phyloP scores from a whole-genome alignment of 2,888 invertebrate genomes.

The Thalpophila matura region DNA sequence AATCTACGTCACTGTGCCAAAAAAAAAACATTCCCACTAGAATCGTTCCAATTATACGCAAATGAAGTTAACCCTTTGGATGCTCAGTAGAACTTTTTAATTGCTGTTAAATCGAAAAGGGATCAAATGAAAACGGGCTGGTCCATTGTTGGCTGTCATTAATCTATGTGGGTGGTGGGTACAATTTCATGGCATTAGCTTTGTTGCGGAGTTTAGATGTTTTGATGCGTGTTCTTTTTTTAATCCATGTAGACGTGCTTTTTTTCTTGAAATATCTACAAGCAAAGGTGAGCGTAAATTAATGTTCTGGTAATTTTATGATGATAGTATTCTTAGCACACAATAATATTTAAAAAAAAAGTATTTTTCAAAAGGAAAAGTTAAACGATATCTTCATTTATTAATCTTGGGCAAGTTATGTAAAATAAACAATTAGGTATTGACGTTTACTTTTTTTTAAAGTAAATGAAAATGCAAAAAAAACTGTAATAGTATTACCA shows the following conservation, averaged over 20 bases:
- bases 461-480: too few species aligned
- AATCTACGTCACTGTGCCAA: background rate
- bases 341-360: too few species aligned
- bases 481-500: too few species aligned
- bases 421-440: too few species aligned
- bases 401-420: too few species aligned
- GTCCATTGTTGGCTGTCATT: slow-evolving; percentile 82
- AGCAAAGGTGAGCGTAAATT: too few species aligned
- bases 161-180: slow-evolving; percentile 88
- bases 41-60: slow-evolving; percentile 83
- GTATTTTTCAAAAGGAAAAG: too few species aligned
- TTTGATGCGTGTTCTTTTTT: slow-evolving; percentile 23
- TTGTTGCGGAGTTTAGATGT: slow-evolving; percentile 63
- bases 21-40: slow-evolving; percentile 63
- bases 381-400: too few species aligned
- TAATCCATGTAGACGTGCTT: background rate
- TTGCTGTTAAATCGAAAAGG: slow-evolving; percentile 89
- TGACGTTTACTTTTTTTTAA: too few species aligned
- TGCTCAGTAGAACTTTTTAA: slow-evolving; percentile 87
- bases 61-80: slow-evolving; percentile 86
- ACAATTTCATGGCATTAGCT: slow-evolving; percentile 73
- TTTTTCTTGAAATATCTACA: too few species aligned
- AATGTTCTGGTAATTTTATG: too few species aligned
- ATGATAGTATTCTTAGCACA: too few species aligned
- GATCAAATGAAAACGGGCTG: slow-evolving; percentile 77